Base-by-base conservation (phyloP, 2,888 invertebrate genomes). In the Thelaira solivaga region DNA sequence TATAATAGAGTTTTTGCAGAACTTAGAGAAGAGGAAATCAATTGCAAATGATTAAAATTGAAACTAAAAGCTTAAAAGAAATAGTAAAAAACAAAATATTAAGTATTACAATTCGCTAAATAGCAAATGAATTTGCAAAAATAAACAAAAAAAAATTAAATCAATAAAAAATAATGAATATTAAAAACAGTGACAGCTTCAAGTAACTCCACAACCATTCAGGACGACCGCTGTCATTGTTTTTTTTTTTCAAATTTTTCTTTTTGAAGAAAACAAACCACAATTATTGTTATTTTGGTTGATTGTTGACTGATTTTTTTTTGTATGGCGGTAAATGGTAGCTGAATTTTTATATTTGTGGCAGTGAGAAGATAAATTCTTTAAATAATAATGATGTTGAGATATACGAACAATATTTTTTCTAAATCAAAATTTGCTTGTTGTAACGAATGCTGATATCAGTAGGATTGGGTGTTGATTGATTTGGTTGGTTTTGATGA, bases 381-480 rank as follows among this genome's bases (percentile, higher is more conserved):
- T 80, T 75, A 77, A 81, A 81, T 82, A 81, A 81, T 68, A 71
- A 77, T 80, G 76, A 76, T 79, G 80, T 59, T 75, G 76, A 77
- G 34, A 74, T 69, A 62, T 59, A 41, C 31, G 51, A 69, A 61
- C 59, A 61, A 69, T 69, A 51, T 49, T 18, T 61, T 64, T 67
- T 65, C 20, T 74, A 59, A 69, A 53, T 53, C 67, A 55, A 43
- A 39, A 76, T 59, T 80, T 64, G 64, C 51, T 59, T 76, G 69
- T 45, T 77, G 74, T 62, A 62, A 75, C 71, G 61, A 67, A 71
- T 76, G 81, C 68, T 80, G 76, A 67, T 68, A 31, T 67, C 53
- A 64, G 73, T 77, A 69, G 78, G 69, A 39, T 69, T 72, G 68
- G 76, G 64, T 73, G 77, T 68, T 77, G 71, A 69, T 76, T 68